phyloP scores from a whole-genome alignment of 2,888 invertebrate genomes.

The Yponomeuta evonymella region DNA sequence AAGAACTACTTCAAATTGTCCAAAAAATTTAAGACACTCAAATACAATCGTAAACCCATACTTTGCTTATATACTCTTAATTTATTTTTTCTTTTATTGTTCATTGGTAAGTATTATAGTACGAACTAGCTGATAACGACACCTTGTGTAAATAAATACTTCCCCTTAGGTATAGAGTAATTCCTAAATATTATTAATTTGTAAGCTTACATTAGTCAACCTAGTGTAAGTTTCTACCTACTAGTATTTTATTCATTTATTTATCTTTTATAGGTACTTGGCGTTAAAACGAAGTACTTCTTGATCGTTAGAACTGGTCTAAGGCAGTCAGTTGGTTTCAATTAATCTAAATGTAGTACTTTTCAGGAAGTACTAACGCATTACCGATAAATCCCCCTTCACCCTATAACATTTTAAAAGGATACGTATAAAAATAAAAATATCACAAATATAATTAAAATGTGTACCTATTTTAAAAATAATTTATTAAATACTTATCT shows the following conservation, averaged over 20 bases:
- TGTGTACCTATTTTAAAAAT: background rate
- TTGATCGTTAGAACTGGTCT: too few species aligned
- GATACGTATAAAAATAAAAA: background rate
- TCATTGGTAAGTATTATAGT: background rate
- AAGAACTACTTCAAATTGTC: too few species aligned
- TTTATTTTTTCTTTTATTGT: background rate
- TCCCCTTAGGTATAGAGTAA: background rate
- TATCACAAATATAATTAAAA: background rate
- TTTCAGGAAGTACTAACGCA: too few species aligned
- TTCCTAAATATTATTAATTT: background rate
- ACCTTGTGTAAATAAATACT: background rate
- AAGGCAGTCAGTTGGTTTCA: too few species aligned
- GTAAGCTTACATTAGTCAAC: background rate
- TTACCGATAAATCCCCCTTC: too few species aligned
- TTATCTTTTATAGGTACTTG: conserved; percentile 31
- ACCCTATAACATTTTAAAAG: background rate
- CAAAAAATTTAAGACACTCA: background rate
- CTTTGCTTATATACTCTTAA: too few species aligned
- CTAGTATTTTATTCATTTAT: background rate
- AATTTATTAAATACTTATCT: background rate
- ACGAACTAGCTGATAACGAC: background rate
- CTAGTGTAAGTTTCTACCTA: too few species aligned
- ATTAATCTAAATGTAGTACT: too few species aligned
- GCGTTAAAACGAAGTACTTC: conserved; percentile 22
- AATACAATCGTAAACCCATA: background rate